Percentiles rank a stretch among this genome's conserved stretches.
phyloP scores from a whole-genome alignment of 2,113 vertebrate genomes.

The Myotis brandtii region DNA sequence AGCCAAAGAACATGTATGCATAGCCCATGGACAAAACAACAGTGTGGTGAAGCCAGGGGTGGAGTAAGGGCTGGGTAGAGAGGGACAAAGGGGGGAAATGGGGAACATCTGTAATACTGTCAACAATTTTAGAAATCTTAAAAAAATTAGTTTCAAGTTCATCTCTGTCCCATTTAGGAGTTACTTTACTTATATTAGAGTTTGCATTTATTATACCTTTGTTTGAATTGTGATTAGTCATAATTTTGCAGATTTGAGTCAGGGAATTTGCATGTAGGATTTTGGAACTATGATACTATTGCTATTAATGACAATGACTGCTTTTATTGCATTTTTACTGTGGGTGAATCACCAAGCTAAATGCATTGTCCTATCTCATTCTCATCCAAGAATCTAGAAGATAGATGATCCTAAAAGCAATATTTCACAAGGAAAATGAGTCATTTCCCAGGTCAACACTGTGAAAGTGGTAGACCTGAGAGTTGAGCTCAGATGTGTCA shows the following conservation, averaged over 20 bases:
- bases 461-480: neutral
- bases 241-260: neutral
- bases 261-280: slow-evolving; percentile 12
- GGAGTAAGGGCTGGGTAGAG: neutral
- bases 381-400: neutral
- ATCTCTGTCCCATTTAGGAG: neutral
- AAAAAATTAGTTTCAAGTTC: neutral
- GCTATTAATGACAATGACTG: slow-evolving; percentile 10
- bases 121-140: neutral
- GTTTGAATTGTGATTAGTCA: slow-evolving; percentile 22
- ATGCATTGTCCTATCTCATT: neutral
- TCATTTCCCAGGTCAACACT: neutral
- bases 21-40: neutral
- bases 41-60: neutral
- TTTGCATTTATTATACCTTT: slow-evolving; percentile 7
- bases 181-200: neutral
- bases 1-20: neutral
- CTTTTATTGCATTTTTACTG: slow-evolving; percentile 9
- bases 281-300: slow-evolving; percentile 10
- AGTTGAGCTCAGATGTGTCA: neutral
- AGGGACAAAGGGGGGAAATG: neutral
- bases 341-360: neutral
- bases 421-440: slow-evolving; percentile 24
- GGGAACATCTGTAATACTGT: neutral
- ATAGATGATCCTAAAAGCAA: neutral